Evolutionary conservation across 1,140 invertebrate genomes (phyloP), one percentile per base, ranked within the genome.

Genomic region (Musca vetustissima): DNA sequence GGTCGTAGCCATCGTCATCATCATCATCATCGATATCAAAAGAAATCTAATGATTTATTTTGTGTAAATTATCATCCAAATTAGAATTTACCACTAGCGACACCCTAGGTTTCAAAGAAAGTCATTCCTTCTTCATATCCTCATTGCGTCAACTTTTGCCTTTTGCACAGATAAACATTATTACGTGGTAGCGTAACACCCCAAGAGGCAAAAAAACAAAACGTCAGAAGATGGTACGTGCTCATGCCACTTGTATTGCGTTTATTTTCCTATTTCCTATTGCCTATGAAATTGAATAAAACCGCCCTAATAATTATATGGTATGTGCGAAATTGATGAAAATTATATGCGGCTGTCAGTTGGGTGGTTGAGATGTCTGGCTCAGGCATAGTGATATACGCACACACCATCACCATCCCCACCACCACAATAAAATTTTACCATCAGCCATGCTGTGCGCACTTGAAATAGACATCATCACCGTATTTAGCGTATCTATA

Each of bases 241-340:
- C 57, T 4, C 24, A 52, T 19, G 21, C 17, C 55, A 59, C 28
- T 59, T 32, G 28, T 11, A 6, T 43, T 43, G 6, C 36, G 36
- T 43, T 43, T 43, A 43, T 43, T 43, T 32, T 25, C 55, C n/a
- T n/a, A n/a, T n/a, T 15, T 55, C 28, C 55, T 52, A 6, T 21
- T 13, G 2, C 25, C 1, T 43, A 36, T 43, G 7, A 9, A 19
- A 19, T 36, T n/a, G 2, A 14, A 19, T 43, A 17, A 61, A 61
- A 61, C 57, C 57, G 28, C 57, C 57, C 57, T 61, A 61, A 61
- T 61, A 61, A 61, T 61, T 61, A 61, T 61, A 61, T 61, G 57
- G 57, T 61, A 61, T 36, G 36, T 21, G 13, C 22, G n/a, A 57
- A 55, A 55, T 55, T 55, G 52, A 55, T 59, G 55, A 59, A 59